phyloP scores from a whole-genome alignment of 2,888 invertebrate genomes.

The Epinotia ramella region DNA sequence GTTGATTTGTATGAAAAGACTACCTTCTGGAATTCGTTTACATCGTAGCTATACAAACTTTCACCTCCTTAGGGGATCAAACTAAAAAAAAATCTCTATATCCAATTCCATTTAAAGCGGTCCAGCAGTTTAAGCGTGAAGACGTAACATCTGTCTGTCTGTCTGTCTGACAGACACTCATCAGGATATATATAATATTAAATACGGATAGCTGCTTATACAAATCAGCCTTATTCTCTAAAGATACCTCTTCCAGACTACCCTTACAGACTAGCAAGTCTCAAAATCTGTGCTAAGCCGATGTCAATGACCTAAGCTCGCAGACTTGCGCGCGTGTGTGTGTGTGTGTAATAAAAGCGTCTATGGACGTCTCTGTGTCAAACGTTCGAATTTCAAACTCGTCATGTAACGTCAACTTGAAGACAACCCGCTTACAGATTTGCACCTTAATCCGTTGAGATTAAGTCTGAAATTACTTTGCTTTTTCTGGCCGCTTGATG shows the following conservation, averaged over 20 bases:
- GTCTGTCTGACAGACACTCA: too few species aligned
- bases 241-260: neutral
- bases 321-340: neutral
- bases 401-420: neutral
- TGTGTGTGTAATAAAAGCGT: slow-evolving; percentile 6
- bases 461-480: neutral
- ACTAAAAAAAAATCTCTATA: too few species aligned
- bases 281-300: slow-evolving; percentile 26
- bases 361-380: slow-evolving; percentile 5
- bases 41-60: too few species aligned
- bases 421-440: neutral
- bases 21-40: too few species aligned
- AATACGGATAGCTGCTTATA: too few species aligned
- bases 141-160: too few species aligned
- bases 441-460: neutral
- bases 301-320: slow-evolving; percentile 26
- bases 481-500: neutral
- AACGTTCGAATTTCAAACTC: slow-evolving; percentile 14
- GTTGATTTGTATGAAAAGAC: too few species aligned
- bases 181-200: too few species aligned
- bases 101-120: too few species aligned
- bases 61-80: too few species aligned
- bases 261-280: slow-evolving; percentile 2
- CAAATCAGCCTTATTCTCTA: neutral
- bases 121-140: too few species aligned